Evolutionary conservation across 2,888 invertebrate genomes (phyloP), one percentile per base, ranked within the genome.

Genomic region (Hyalella azteca): DNA sequence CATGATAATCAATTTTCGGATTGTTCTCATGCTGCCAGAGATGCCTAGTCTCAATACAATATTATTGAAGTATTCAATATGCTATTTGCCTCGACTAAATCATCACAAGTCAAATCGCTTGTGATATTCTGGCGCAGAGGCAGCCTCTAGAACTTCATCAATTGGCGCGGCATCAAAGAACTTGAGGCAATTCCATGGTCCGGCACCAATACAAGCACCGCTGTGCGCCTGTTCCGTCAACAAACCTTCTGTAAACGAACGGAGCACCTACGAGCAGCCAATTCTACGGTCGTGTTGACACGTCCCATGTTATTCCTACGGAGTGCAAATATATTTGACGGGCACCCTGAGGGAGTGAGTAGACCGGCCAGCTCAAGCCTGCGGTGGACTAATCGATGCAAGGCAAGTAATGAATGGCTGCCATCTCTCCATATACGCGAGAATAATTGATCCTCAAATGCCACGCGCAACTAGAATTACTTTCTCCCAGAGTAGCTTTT

Each of bases 381-480:
- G 66, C 66, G 36, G 66, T 29, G 36, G 13, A 32, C 36, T 66
- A 66, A 66, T 66, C 66, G 66, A 66, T 66, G 66, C 19, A 36
- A 19, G n/a, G 29, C 32, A n/a, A 66, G 66, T 66, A 66, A 66
- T 66, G 66, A 66, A 66, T 66, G 66, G 66, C 19, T 36, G 32
- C 3, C 29, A n/a, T 36, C 32, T 36, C 36, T 66, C 66, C 36
- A 66, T 66, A 66, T 66, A 29, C 36, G 36, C 13, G 32, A 36
- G 66, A 66, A 66, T 66, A 66, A 66, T 66, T 66, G 66, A 66
- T 66, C 66, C 36, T 66, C 36, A 66, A 66, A 36, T 66, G 26
- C 54, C 3, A 54, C 54, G 54, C 7, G 26, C 26, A 29, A 26
- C 54, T 54, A 22, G 54, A 54, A 54, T 54, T 54, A 54, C 54